These are phyloP conservation scores for Drosophila rufa DNA, from an alignment of 1,140 invertebrate genomes.

Conservation along the genomic window DNA sequence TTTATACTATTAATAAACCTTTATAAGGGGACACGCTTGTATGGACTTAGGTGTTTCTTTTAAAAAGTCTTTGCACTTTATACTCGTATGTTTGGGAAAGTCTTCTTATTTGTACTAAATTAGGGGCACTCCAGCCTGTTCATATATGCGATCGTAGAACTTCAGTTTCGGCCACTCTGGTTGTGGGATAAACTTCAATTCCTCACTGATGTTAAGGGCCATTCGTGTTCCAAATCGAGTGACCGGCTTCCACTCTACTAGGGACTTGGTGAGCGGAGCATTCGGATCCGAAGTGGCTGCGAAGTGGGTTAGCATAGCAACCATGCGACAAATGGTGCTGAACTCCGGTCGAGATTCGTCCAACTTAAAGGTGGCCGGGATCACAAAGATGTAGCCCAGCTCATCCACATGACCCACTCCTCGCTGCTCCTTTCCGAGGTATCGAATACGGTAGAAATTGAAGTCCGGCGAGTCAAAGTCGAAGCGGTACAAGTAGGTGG, in stretches of 20 bases:
- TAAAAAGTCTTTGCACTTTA: background rate
- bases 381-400: constrained; percentile 88
- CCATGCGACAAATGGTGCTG: constrained; percentile 84
- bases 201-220: constrained; percentile 84
- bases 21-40: too few relatives aligned
- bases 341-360: constrained; percentile 71
- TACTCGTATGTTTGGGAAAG: too few relatives aligned
- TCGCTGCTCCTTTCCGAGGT: constrained; percentile 53
- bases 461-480: constrained; percentile 78
- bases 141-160: constrained; percentile 64
- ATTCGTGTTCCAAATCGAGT: constrained; percentile 57
- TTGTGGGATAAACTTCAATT: constrained; percentile 75
- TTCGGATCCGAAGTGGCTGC: constrained; percentile 83
- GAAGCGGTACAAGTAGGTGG: constrained; percentile 85
- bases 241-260: constrained; percentile 80
- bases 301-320: constrained; percentile 84
- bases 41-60: too few relatives aligned
- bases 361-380: constrained; percentile 83
- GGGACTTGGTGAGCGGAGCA: constrained; percentile 39
- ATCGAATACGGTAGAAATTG: constrained; percentile 69
- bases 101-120: constrained; percentile 18
- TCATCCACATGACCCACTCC: constrained; percentile 88
- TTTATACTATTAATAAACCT: background rate
- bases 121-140: constrained; percentile 37
- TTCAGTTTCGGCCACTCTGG: constrained; percentile 78